Evolutionary conservation across 1,140 invertebrate genomes (phyloP).

Genomic region (Chymomyza costata): DNA sequence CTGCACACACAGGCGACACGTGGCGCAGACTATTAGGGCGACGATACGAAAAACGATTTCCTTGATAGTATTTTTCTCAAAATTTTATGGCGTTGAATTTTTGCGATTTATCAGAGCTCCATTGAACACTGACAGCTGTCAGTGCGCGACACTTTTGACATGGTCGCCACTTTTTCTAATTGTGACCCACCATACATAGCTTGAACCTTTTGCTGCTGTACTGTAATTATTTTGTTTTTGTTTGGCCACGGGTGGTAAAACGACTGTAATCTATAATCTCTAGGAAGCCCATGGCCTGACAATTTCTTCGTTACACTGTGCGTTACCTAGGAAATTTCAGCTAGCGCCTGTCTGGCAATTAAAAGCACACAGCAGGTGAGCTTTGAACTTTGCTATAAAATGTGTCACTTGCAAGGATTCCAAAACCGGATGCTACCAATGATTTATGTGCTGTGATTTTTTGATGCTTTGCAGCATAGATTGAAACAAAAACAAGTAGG

Average conservation of each 20-base stretch:
- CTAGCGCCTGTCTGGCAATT: conserved; percentile 55
- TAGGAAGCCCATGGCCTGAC: not conserved
- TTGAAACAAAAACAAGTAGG: no score
- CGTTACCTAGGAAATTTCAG: conserved; percentile 29
- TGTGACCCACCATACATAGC: no score
- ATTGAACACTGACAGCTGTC: conserved; percentile 26
- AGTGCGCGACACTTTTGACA: conserved; percentile 31
- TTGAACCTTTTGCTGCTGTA: not conserved
- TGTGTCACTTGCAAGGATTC: conserved; percentile 74
- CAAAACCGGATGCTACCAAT: conserved; percentile 43
- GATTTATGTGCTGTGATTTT: not conserved
- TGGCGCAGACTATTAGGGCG: conserved; percentile 55
- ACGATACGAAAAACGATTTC: conserved; percentile 44
- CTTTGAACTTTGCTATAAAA: conserved; percentile 70
- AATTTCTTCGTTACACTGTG: conserved; percentile 22
- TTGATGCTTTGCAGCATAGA: conserved; percentile 19
- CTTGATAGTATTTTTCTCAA: conserved; percentile 51
- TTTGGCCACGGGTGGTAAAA: conserved; percentile 49
- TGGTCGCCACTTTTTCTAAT: conserved; percentile 18
- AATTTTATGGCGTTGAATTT: conserved; percentile 45
- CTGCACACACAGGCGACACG: conserved; percentile 48
- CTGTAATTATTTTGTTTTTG: conserved; percentile 67
- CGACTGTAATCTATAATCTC: conserved; percentile 34
- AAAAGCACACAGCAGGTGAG: conserved; percentile 71
- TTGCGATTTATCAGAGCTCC: conserved; percentile 17